Base-by-base conservation (phyloP, 2,113 vertebrate genomes). In the Corythaixoides concolor region DNA sequence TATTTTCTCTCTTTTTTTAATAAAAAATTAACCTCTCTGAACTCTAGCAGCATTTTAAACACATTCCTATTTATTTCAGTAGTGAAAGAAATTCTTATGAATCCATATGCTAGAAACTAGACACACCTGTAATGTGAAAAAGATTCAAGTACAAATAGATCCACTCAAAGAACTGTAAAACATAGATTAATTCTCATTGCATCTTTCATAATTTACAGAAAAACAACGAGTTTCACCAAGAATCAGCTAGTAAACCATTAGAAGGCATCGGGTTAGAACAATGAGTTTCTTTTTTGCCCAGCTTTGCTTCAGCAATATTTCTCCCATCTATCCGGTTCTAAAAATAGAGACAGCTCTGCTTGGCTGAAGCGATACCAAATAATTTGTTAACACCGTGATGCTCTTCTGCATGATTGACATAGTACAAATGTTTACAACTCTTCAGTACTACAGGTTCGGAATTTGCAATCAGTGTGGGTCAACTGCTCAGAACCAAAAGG, bases 321-420 rank as follows among this genome's bases (percentile, higher is more conserved):
- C 33, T 62, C 60, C 18, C 32, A 24, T 15, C 39, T 32, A 15
- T 11, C 47, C 3, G 1, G 32, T 26, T 52, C 49, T 37, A 18
- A 68, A 27, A 15, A 24, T 3, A 9, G 41, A 1, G 11, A 10
- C 17, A 60, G 21, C 32, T 32, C 20, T 18, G 43, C 23, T 59
- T 17, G 16, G 45, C 74, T 49, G 45, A 64, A 90, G 41, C 3
- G 5, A 41, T 4, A 72, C 21, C 72, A 72, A 45, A 62, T 35
- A 27, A 59, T 0, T 39, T 15, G 26, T 33, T 35, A 28, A 43
- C 3, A 4, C 8, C 5, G 6, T 2, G 3, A 59, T 43, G 26
- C 9, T 59, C 33, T 53, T 49, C 69, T 37, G 15, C 33, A 49
- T 8, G 2, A 27, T 5, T 67, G 23, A 37, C 89, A 91, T 72